phyloP scores from a whole-genome alignment of 2,113 vertebrate genomes.

The Chlamydotis undulata region DNA sequence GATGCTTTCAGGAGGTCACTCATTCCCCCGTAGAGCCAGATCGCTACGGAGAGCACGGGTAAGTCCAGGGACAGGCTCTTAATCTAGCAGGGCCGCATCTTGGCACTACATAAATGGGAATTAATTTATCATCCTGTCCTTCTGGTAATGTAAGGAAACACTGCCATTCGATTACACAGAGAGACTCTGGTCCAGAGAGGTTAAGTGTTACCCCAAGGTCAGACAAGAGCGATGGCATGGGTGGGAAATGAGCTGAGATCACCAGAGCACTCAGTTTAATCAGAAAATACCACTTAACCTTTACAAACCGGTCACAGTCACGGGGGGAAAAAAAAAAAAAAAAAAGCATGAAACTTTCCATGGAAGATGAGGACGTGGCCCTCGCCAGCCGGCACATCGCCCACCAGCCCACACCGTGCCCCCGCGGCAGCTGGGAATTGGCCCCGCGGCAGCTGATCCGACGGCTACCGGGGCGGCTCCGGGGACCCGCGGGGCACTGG shows the following conservation, averaged over 20 bases:
- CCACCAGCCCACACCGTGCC: neutral
- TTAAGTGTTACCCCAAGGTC: constrained; percentile 11
- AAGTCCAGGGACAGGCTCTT: neutral
- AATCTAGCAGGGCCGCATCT: neutral
- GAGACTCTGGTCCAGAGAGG: neutral
- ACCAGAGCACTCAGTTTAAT: neutral
- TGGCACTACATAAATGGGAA: neutral
- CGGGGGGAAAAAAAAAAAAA: too few species aligned
- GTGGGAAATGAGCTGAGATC: neutral
- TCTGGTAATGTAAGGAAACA: neutral
- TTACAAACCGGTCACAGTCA: neutral
- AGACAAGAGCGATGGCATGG: neutral
- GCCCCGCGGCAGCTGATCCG: neutral
- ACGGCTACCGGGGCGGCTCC: neutral
- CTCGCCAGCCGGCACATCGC: neutral
- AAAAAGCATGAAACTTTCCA: neutral
- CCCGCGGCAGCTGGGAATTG: neutral
- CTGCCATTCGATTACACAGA: neutral
- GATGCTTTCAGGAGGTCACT: neutral
- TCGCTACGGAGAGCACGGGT: accelerated
- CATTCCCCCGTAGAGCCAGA: neutral
- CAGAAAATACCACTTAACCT: constrained; percentile 9
- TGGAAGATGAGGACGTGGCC: accelerated
- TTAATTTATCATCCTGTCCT: neutral
- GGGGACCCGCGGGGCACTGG: neutral